These are phyloP conservation scores for Siderastrea siderea DNA, from an alignment of 92 coral and sea anemone genomes.

Conservation along the genomic window DNA sequence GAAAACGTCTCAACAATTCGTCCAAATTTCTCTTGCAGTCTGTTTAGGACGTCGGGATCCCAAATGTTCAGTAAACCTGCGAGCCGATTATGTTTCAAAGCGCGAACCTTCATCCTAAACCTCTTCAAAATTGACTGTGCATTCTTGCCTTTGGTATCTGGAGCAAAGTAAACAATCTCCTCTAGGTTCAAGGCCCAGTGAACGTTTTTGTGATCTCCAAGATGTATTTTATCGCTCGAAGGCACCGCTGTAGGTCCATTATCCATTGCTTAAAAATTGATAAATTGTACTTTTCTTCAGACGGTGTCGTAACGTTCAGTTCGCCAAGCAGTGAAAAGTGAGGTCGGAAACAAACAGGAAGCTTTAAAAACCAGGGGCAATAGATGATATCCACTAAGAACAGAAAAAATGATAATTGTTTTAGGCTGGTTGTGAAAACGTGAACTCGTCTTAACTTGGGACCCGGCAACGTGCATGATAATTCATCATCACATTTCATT, in stretches of 20 bases:
- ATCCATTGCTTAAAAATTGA: neutral
- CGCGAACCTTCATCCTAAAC: neutral
- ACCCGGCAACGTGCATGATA: constrained; percentile 13
- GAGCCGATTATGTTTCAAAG: neutral
- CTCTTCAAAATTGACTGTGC: neutral
- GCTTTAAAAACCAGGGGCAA: neutral
- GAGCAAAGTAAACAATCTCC: constrained; percentile 61
- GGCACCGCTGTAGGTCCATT: no score
- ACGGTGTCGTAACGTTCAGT: neutral
- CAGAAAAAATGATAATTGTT: neutral
- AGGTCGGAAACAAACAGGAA: neutral
- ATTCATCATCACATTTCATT: no score
- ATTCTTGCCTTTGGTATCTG: constrained; percentile 8
- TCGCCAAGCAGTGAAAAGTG: neutral
- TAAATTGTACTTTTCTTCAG: neutral
- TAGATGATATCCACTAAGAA: neutral
- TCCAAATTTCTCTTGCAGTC: neutral
- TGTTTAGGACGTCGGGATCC: neutral
- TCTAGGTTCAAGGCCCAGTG: constrained; percentile 74
- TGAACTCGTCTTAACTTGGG: neutral
- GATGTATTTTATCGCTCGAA: neutral
- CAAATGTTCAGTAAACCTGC: neutral
- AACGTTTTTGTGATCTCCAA: constrained; percentile 23
- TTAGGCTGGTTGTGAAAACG: neutral
- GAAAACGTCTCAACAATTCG: neutral